Conservation (phyloP, 2,113 vertebrate species). For the Ahaetulla prasina region DNA sequence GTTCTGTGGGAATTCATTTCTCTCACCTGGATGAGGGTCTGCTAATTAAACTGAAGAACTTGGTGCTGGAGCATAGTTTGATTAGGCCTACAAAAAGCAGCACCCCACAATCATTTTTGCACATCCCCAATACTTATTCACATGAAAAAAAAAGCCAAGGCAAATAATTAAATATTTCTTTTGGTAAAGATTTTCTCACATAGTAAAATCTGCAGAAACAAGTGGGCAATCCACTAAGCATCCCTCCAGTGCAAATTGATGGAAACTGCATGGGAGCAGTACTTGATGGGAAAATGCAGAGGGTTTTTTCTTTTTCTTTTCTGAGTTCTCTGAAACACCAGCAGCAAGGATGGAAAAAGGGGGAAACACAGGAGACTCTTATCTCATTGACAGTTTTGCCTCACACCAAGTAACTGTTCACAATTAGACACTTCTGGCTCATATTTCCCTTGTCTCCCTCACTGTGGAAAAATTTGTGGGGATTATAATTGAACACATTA, state of each 20-base stretch:
- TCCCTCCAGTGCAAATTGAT: neutral
- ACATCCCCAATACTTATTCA: neutral
- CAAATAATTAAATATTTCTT: neutral
- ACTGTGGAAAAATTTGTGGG: neutral
- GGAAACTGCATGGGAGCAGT: neutral
- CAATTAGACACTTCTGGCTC: neutral
- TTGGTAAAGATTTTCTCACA: neutral
- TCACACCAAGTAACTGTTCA: neutral
- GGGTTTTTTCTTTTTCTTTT: neutral
- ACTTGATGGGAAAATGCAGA: neutral
- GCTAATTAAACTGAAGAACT: fast-evolving
- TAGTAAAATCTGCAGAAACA: neutral
- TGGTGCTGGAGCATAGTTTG: neutral
- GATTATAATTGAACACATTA: conserved; percentile 30
- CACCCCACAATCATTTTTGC: neutral
- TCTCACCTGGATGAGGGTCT: neutral
- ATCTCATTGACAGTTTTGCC: neutral
- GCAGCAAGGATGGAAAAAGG: neutral
- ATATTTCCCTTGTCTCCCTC: neutral
- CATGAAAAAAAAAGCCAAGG: no score
- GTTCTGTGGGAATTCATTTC: neutral
- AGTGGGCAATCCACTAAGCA: neutral
- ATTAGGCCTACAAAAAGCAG: neutral
- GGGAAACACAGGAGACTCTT: conserved; percentile 1
- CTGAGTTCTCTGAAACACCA: conserved; percentile 2